Percentiles rank a stretch among this genome's conserved stretches.
Evolutionary conservation across 2,888 invertebrate genomes (phyloP).

Genomic region (Zele albiditarsus): DNA sequence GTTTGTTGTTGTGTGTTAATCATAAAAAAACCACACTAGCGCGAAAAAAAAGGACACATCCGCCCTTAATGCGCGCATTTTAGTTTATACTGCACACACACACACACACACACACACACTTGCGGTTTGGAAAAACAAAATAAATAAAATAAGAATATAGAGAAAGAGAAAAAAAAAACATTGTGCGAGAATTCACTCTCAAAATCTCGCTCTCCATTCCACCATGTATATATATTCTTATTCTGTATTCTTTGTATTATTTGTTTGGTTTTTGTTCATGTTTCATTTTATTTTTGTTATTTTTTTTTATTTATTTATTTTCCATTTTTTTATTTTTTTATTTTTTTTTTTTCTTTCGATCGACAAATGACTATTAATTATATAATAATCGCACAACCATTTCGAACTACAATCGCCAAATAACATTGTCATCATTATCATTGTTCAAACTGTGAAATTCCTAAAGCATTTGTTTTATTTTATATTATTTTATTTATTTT

Average conservation of each 20-base stretch:
- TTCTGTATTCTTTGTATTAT: slow-evolving; percentile 2
- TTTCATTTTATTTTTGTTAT: background rate
- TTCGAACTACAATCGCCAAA: slow-evolving; percentile 44
- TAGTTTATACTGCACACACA: background rate
- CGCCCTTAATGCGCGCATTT: background rate
- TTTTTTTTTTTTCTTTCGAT: slow-evolving; percentile 11
- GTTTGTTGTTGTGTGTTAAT: slow-evolving; percentile 21
- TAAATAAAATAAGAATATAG: background rate
- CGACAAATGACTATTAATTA: slow-evolving; percentile 37
- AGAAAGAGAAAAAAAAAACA: background rate
- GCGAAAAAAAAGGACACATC: slow-evolving; percentile 8
- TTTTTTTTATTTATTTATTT: slow-evolving; percentile 11
- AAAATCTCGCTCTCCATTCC: background rate
- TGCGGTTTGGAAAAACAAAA: background rate
- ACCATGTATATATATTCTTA: background rate
- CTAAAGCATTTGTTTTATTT: slow-evolving; percentile 54
- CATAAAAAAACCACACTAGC: background rate
- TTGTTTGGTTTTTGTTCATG: slow-evolving; percentile 6
- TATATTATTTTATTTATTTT: slow-evolving; percentile 46
- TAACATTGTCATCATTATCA: slow-evolving; percentile 39
- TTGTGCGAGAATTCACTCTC: background rate
- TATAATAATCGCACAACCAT: slow-evolving; percentile 52
- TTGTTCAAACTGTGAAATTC: slow-evolving; percentile 49
- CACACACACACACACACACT: background rate
- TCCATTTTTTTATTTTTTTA: slow-evolving; percentile 7